These are phyloP conservation scores for Hemichromis elongatus DNA, from an alignment of 2,113 vertebrate genomes.

Conservation along the genomic window DNA sequence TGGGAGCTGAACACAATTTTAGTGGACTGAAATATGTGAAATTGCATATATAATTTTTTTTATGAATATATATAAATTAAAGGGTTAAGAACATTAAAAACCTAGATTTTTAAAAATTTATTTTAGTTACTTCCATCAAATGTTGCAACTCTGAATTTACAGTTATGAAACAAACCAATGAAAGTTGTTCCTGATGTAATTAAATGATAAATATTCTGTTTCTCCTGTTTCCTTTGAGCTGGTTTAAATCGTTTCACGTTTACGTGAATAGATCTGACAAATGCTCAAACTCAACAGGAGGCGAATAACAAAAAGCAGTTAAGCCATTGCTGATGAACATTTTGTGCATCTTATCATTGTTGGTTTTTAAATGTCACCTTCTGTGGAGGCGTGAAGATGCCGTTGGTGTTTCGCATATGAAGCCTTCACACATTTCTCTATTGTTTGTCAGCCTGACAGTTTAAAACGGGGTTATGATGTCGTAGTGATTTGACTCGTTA, in stretches of 20 bases:
- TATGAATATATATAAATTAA: rapidly evolving
- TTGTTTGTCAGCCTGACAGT: not conserved
- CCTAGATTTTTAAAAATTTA: rapidly evolving
- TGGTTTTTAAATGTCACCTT: not conserved
- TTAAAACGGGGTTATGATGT: not conserved
- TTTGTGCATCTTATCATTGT: not conserved
- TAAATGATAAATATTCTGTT: not conserved
- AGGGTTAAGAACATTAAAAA: rapidly evolving
- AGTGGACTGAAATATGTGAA: rapidly evolving
- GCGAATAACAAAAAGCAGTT: not conserved
- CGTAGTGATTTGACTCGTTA: too few species aligned
- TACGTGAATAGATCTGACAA: rapidly evolving
- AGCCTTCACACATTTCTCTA: not conserved
- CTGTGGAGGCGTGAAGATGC: not conserved
- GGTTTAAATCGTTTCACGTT: not conserved
- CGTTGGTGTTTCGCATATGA: not conserved
- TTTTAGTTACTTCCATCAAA: not conserved
- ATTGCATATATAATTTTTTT: not conserved
- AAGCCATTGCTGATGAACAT: not conserved
- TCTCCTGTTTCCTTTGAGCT: not conserved
- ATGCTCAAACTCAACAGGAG: not conserved
- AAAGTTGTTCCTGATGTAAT: not conserved
- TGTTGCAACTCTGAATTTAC: not conserved
- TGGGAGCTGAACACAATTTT: not conserved
- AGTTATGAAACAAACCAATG: rapidly evolving